A percentile compares a stretch with the other conserved stretches of the same genome.
Evolutionary conservation across 23 tunicate species (phyloP).

Genomic region (Ciona savignyi): DNA sequence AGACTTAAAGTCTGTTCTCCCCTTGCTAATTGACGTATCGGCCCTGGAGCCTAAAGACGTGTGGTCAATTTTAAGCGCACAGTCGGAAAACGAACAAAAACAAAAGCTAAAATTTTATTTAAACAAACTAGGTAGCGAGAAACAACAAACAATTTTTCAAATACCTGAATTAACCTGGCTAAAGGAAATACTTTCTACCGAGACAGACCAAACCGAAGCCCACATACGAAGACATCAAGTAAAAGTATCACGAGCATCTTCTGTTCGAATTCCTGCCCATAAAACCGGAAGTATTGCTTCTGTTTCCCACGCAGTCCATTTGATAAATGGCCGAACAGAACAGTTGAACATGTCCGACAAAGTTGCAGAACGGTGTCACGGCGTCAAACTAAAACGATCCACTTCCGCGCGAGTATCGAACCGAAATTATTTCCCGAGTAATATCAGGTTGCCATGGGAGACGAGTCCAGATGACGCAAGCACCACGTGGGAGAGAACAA

Average conservation of each 20-base stretch:
- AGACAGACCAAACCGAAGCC: background rate
- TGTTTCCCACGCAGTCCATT: background rate
- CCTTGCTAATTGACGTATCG: constrained; percentile 16
- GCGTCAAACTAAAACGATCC: background rate
- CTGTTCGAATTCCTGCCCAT: background rate
- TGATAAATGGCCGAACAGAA: background rate
- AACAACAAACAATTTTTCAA: background rate
- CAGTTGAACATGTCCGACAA: background rate
- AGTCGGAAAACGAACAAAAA: constrained; percentile 17
- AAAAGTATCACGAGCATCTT: background rate
- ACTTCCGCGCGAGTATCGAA: background rate
- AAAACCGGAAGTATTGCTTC: background rate
- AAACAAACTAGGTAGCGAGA: background rate
- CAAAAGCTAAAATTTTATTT: constrained; percentile 10
- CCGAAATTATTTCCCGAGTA: background rate
- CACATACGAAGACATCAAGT: background rate
- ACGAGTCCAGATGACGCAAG: background rate
- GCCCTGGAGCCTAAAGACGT: constrained; percentile 31
- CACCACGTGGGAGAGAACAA: background rate
- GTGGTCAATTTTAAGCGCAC: constrained; percentile 35
- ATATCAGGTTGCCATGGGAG: background rate
- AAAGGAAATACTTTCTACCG: background rate
- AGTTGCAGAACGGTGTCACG: background rate
- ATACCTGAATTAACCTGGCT: background rate
- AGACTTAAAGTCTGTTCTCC: background rate